Conservation (phyloP, 2,797 vertebrate species). For the Rhyacichthys aspro region DNA sequence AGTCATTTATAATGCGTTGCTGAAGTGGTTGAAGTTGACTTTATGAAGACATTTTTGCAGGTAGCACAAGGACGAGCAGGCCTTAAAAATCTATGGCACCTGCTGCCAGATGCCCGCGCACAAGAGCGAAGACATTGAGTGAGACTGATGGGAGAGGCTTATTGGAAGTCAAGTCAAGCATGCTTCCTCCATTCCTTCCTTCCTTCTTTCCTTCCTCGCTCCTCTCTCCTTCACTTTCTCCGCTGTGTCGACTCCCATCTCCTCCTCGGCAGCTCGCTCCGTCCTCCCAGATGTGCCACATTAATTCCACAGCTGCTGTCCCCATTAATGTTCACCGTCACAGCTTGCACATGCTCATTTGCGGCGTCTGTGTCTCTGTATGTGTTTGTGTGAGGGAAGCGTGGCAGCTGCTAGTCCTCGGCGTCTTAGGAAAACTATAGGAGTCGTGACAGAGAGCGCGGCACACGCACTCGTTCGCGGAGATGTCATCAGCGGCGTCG, state of each 20-base stretch:
- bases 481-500: conserved; percentile 61
- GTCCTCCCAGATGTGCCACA: conserved; percentile 79
- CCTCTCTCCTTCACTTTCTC: conserved; percentile 11
- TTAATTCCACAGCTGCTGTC: conserved; percentile 81
- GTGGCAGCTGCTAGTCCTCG: conserved; percentile 61
- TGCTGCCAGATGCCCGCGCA: conserved; percentile 29
- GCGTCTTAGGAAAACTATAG: conserved; percentile 58
- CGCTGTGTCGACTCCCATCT: conserved; percentile 39
- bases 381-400: conserved; percentile 29
- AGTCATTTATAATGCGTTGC: background rate
- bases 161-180: conserved; percentile 63
- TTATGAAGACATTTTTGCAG: conserved; percentile 8
- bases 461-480: conserved; percentile 67
- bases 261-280: conserved; percentile 42
- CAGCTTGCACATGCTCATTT: conserved; percentile 72
- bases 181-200: conserved; percentile 25
- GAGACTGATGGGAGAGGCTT: conserved; percentile 37
- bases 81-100: conserved; percentile 25
- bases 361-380: conserved; percentile 43
- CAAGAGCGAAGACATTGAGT: conserved; percentile 19
- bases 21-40: background rate
- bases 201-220: conserved; percentile 8
- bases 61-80: conserved; percentile 30
- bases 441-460: conserved; percentile 55
- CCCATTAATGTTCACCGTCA: conserved; percentile 78